Base-by-base conservation (phyloP, 2,888 invertebrate species). In the Aproaerema taeniolella region DNA sequence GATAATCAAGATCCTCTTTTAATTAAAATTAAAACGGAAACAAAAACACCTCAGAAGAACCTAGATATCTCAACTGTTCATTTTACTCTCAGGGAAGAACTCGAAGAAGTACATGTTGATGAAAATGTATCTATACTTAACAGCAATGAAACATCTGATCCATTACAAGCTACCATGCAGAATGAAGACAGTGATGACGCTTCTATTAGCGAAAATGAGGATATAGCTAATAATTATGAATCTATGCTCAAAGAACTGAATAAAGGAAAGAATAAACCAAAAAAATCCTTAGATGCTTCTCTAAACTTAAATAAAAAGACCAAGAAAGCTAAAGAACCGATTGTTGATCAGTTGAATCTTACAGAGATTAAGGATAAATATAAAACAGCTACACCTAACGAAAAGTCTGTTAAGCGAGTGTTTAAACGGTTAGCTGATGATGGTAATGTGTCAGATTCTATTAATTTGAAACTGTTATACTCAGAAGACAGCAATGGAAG, bases 331-430 rank as follows among this genome's bases (percentile, higher is more conserved):
- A 67, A 67, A 10, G 58, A 60, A 25, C 51, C 69, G 29, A 63
- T 82, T 36, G 45, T 82, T 24, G 80, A 85, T 40, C 58, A 81
- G 48, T 60, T 85, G 2, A 86, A 83, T 53, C 61, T 85, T 6
- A 82, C 82, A 14, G 55, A 67, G 41, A 52, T 59, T 5, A 68
- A 64, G 36, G 30, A 30, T 13, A 37, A 37, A 37, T 26, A 9
- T n/a, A 36, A 13, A 12, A 7, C 13, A 36, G 15, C 28, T 28
- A 1, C 14, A 6, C 15, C 36, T 12, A 29, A 30, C 29, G 32
- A 41, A 44, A 44, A 39, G 24, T 31, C 39, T 39, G 28, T 36
- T 20, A 30, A 39, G 29, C 15, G 38, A 42, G 37, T 37, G 39
- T 16, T 11, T 26, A 46, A 51, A 20, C 36, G 30, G 25, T n/a